phyloP scores from a whole-genome alignment of 2,797 vertebrate genomes.

The Dromococcyx pavoninus region DNA sequence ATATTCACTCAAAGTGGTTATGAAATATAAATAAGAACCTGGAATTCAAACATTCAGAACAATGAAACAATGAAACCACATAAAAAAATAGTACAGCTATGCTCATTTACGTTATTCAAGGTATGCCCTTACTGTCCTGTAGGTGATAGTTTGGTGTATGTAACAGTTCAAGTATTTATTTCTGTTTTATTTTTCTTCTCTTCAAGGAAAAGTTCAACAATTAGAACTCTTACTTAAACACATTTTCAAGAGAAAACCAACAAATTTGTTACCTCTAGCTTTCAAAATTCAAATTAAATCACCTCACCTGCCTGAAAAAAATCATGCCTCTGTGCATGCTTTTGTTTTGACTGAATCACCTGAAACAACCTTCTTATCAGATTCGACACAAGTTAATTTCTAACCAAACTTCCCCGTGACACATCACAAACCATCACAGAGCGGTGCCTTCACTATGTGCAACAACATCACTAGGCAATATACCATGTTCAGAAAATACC shows the following conservation, averaged over 20 bases:
- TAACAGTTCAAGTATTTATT: not conserved
- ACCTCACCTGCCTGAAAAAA: not conserved
- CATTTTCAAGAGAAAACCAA: not conserved
- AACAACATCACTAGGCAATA: not conserved
- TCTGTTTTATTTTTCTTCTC: not conserved
- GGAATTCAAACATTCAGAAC: not conserved
- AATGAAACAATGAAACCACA: not conserved
- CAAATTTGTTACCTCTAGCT: not conserved
- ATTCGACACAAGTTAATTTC: conserved; percentile 62
- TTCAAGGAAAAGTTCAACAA: not conserved
- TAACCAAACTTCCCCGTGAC: conserved; percentile 13
- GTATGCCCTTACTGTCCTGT: not conserved
- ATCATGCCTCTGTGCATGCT: not conserved
- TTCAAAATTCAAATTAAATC: not conserved
- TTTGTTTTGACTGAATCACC: not conserved
- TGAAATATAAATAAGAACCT: not conserved
- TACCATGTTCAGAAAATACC: conserved; percentile 20
- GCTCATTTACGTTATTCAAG: not conserved
- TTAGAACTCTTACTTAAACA: not conserved
- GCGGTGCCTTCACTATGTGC: not conserved
- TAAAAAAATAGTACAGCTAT: not conserved
- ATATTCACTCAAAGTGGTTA: not conserved
- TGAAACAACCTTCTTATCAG: not conserved
- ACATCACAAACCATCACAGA: not conserved
- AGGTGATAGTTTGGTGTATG: not conserved